Conservation (phyloP, 2,113 vertebrate genomes). For the Pseudolaguvia tuberculata region DNA sequence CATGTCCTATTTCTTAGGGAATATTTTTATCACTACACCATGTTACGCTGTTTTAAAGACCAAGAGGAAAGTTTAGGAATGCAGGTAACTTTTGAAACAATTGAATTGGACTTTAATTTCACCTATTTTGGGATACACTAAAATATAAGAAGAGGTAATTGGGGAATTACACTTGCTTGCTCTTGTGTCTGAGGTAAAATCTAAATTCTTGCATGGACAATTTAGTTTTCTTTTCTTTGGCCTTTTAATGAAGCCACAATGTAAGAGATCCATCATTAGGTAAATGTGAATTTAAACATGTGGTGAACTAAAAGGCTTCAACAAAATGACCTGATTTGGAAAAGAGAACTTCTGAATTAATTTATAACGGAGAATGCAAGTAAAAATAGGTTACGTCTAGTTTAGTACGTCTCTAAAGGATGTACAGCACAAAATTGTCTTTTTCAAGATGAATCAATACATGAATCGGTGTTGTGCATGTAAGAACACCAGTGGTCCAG, state of each 20-base stretch:
- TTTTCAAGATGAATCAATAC: neutral
- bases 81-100: too few species aligned
- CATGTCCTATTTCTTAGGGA: too few species aligned
- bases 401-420: neutral
- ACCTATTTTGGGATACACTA: too few species aligned
- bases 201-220: neutral
- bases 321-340: neutral
- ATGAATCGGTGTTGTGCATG: neutral
- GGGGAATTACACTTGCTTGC: too few species aligned
- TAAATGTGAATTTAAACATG: neutral
- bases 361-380: too few species aligned
- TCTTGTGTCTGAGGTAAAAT: too few species aligned
- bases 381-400: neutral
- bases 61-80: too few species aligned
- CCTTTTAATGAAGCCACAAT: neutral
- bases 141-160: too few species aligned
- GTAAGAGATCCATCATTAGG: neutral
- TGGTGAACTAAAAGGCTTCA: neutral
- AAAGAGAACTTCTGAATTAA: neutral
- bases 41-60: too few species aligned
- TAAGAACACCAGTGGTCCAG: neutral
- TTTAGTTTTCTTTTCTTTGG: neutral
- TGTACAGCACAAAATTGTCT: neutral
- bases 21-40: too few species aligned
- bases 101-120: too few species aligned